Base-by-base conservation (phyloP, 2,888 invertebrate species). In the Gryllus longicercus region DNA sequence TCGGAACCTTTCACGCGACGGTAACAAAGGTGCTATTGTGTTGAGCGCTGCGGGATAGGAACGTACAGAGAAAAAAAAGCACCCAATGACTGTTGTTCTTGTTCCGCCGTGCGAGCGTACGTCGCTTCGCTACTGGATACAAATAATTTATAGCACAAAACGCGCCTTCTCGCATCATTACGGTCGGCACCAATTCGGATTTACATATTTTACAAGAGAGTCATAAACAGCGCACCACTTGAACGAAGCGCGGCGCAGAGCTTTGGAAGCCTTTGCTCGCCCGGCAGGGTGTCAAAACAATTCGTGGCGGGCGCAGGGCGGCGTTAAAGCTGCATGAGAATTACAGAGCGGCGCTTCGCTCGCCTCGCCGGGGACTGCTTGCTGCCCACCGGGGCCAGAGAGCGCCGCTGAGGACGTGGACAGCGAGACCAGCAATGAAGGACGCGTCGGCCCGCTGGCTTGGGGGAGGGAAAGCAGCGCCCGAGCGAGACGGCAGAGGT, bases 121-220 rank as follows among this genome's bases (percentile, higher is more conserved):
- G 14, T 63, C 63, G 63, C 38, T 38, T 63, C 63, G 16, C n/a
- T 63, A n/a, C n/a, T 63, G 63, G 63, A 63, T 63, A 63, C 63
- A 63, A 63, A 18, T 63, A 63, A 63, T 63, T 63, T 63, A 63
- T 63, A 16, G n/a, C n/a, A 14, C 63, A n/a, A 63, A n/a, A 63
- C 63, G 63, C n/a, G 14, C 63, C 63, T 63, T 63, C 63, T 63
- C 63, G n/a, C 16, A 63, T 63, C n/a, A 63, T 63, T 63, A 63
- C 16, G 16, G 63, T 63, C 63, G 63, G n/a, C 63, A 10, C n/a
- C 63, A n/a, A 63, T 63, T 63, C 63, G 63, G 63, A 63, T 63
- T 63, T 63, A 63, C 63, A 63, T 63, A n/a, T 63, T 63, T 63
- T 63, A 63, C 63, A 63, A 63, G 63, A 63, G 63, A 14, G n/a